Evolutionary conservation across 1,140 invertebrate species (phyloP).

Genomic region (Chrysoperla carnea): DNA sequence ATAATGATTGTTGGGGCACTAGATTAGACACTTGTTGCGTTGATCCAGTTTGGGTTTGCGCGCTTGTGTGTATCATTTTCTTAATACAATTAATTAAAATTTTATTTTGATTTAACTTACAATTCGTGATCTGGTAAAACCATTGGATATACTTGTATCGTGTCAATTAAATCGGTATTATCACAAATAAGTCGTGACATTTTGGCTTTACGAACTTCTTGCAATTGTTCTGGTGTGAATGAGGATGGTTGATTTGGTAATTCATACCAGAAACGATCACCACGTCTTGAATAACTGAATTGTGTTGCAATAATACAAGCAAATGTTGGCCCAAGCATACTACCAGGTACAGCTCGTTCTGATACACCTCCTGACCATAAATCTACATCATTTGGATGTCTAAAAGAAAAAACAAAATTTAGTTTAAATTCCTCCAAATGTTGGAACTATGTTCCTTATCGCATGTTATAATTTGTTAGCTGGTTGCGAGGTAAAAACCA

Average conservation of each 20-base stretch:
- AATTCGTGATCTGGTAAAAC: slow-evolving; percentile 79
- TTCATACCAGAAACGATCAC: slow-evolving; percentile 96
- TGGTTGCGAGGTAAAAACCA: no score
- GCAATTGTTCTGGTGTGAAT: slow-evolving; percentile 77
- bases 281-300: slow-evolving; percentile 75
- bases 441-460: no score
- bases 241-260: slow-evolving; percentile 80
- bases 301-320: slow-evolving; percentile 93
- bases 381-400: slow-evolving; percentile 73
- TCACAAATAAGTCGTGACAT: slow-evolving; percentile 85
- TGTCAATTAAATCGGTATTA: slow-evolving; percentile 83
- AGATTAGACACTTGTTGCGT: no score
- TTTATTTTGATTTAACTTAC: slow-evolving; percentile 33
- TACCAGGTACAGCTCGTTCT: slow-evolving; percentile 67
- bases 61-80: no score
- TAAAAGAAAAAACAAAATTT: slow-evolving; percentile 18
- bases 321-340: slow-evolving; percentile 88
- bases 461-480: no score
- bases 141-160: slow-evolving; percentile 88
- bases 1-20: no score
- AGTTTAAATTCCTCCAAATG: background rate
- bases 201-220: slow-evolving; percentile 73
- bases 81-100: background rate
- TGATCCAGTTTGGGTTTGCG: no score
- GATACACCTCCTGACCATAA: slow-evolving; percentile 87